Evolutionary conservation across 2,888 invertebrate species (phyloP).

Genomic region (Blastobasis lacticolella): DNA sequence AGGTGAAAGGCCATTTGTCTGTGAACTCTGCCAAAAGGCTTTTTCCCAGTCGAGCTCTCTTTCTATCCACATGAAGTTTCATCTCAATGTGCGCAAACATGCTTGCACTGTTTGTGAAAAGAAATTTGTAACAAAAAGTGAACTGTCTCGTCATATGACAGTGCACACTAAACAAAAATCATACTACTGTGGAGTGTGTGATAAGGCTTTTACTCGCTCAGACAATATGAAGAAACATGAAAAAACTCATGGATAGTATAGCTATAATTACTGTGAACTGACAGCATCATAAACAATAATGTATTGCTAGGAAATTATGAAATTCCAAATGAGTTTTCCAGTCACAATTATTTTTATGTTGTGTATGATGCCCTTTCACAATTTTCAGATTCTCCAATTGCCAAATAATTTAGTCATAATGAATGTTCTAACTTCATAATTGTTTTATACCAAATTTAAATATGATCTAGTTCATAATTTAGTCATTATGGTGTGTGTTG

Average conservation of each 20-base stretch:
- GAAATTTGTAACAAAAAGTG: conserved; percentile 72
- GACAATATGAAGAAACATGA: conserved; percentile 74
- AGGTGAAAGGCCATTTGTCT: conserved; percentile 68
- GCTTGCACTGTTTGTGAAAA: conserved; percentile 70
- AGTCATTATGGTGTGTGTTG: conserved; percentile 70
- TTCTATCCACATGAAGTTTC: conserved; percentile 72
- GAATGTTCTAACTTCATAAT: conserved; percentile 49
- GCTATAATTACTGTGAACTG: conserved; percentile 5
- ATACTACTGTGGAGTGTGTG: conserved; percentile 70
- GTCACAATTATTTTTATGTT: no score
- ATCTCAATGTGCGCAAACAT: conserved; percentile 69
- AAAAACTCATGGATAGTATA: conserved; percentile 62
- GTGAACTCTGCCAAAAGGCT: conserved; percentile 69
- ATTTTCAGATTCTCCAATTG: conserved; percentile 66
- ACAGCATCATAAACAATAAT: conserved; percentile 24
- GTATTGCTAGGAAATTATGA: conserved; percentile 20
- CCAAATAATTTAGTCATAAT: conserved; percentile 68
- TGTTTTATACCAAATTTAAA: conserved; percentile 60
- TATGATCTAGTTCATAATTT: conserved; percentile 69
- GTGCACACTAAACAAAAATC: conserved; percentile 72
- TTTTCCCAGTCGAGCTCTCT: conserved; percentile 71
- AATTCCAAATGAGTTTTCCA: conserved; percentile 5
- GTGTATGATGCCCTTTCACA: no score
- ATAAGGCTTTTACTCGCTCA: conserved; percentile 70
- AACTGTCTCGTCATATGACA: conserved; percentile 71